Conservation (phyloP, 2,888 invertebrate genomes). For the Ischnus inquisitorius region DNA sequence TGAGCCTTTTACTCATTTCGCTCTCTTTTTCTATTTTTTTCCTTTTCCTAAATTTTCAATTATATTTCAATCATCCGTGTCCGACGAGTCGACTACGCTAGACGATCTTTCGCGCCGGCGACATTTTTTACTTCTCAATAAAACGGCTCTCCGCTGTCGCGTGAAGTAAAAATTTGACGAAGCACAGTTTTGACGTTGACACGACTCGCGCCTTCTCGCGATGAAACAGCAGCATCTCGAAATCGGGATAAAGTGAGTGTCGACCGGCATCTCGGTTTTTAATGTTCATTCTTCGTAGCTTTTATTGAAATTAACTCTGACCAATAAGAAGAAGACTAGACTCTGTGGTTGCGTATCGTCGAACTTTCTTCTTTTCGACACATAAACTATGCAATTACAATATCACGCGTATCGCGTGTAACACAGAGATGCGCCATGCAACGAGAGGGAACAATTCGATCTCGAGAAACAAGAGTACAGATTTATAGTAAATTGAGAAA, state of each 20-base stretch:
- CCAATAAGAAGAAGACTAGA: too few species aligned
- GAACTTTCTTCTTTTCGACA: too few species aligned
- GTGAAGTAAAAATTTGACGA: slow-evolving; percentile 5
- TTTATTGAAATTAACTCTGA: too few species aligned
- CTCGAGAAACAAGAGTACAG: neutral
- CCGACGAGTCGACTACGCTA: too few species aligned
- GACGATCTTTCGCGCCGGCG: too few species aligned
- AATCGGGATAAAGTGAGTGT: too few species aligned
- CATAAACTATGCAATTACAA: too few species aligned
- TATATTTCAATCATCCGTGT: neutral
- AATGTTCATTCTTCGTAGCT: too few species aligned
- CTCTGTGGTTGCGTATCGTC: too few species aligned
- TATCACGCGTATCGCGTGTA: too few species aligned
- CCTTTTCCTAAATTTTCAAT: neutral
- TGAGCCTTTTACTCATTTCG: slow-evolving; percentile 40
- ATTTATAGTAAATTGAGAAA: slow-evolving; percentile 29
- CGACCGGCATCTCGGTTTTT: too few species aligned
- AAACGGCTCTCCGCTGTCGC: neutral
- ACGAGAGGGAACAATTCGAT: neutral
- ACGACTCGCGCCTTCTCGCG: slow-evolving; percentile 5
- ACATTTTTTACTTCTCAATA: neutral
- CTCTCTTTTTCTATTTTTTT: neutral
- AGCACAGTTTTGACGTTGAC: neutral
- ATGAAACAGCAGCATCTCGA: neutral
- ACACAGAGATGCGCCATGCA: too few species aligned